These are phyloP conservation scores for Anguilla pacifica DNA, from an alignment of 2,797 vertebrate genomes.

Conservation along the genomic window DNA sequence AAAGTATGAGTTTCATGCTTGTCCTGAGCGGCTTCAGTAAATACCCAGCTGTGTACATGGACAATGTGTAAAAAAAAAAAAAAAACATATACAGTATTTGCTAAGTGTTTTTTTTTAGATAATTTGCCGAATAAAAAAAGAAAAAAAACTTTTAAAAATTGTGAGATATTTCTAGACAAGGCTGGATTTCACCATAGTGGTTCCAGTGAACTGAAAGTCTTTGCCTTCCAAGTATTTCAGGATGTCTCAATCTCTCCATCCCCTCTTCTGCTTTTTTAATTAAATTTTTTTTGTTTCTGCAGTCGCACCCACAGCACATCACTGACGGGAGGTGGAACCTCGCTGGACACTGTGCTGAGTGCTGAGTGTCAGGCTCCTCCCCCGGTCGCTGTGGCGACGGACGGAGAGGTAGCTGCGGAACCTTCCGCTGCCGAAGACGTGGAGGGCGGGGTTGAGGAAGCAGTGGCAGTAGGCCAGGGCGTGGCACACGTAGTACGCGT, in stretches of 20 bases:
- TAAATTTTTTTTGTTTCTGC: background rate
- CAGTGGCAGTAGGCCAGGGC: slow-evolving; percentile 55
- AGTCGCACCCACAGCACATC: slow-evolving; percentile 16
- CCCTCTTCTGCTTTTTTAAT: background rate
- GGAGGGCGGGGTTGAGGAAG: slow-evolving; percentile 58
- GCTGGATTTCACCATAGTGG: background rate
- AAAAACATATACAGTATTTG: background rate
- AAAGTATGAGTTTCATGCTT: background rate
- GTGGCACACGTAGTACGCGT: slow-evolving; percentile 46
- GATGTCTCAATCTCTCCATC: background rate
- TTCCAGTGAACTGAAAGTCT: background rate
- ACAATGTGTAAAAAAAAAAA: background rate
- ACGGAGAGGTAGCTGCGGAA: slow-evolving; percentile 45
- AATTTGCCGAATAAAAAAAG: too few species aligned
- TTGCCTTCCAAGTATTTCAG: background rate
- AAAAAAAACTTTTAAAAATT: background rate
- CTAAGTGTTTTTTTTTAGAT: too few species aligned
- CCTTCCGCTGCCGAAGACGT: slow-evolving; percentile 53
- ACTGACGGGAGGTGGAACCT: slow-evolving; percentile 12
- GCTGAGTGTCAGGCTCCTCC: slow-evolving; percentile 30
- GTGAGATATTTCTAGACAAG: background rate
- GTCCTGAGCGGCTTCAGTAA: background rate
- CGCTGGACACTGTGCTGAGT: slow-evolving; percentile 17
- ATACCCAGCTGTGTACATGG: background rate
- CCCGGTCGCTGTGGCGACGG: background rate